Evolutionary conservation across 2,797 vertebrate species (phyloP), one percentile per base, ranked within the genome.

Genomic region (Alouatta caraya): DNA sequence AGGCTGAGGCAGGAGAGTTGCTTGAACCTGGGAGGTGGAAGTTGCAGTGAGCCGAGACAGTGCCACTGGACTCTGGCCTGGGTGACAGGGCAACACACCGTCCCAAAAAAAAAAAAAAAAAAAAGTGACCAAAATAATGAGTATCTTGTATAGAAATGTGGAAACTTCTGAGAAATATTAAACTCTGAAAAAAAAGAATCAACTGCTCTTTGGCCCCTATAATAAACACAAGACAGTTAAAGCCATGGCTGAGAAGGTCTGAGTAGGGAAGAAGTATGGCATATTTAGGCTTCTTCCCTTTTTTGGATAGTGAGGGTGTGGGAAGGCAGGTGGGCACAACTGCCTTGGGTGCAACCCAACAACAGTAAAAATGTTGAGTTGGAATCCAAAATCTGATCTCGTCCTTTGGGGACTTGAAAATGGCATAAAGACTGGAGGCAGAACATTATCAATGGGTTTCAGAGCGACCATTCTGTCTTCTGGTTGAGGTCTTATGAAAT

Each of bases 361-460:
- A 97, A 28, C 24, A 98, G 92, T 93, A 96, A 81, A 67, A 95
- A 15, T 79, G 78, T 9, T 61, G 87, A 46, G 28, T 2, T 21
- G 98, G 97, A 33, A 88, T 22, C 15, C 90, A 81, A 22, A 89
- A 79, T 86, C 95, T 98, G 88, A 80, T 94, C 95, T 98, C 87
- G 79, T 94, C 88, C 72, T 96, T 14, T 97, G 93, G 0, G 90
- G 48, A n/a, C 92, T 87, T n/a, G 96, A 33, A 21, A 50, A 94
- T 1, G 99, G 98, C 80, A 98, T 93, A 78, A 98, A 80, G 67
- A 98, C 94, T 0, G 99, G 97, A 90, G 99, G 99, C 83, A 99
- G 96, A 52, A 98, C 85, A 0, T 99, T 98, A 52, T 98, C 98
- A 9, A 98, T 86, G 0, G 99, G 98, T 92, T 98, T 99, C 96